phyloP scores from a whole-genome alignment of 2,888 invertebrate genomes.

The Caenorhabditis zanzibari region DNA sequence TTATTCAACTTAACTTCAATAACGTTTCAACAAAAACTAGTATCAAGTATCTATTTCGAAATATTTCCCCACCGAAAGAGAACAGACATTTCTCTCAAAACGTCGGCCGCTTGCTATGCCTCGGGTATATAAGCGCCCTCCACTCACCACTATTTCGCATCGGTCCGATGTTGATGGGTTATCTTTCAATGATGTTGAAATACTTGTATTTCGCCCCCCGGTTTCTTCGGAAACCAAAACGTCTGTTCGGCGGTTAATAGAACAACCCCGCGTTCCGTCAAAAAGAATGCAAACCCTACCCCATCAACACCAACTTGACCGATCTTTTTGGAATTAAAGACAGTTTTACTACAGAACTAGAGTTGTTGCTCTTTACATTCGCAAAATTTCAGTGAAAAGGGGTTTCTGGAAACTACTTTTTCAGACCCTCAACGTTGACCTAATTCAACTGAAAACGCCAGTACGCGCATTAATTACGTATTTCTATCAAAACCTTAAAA shows the following conservation, averaged over 20 bases:
- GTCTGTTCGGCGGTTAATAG: not conserved
- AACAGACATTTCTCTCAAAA: not conserved
- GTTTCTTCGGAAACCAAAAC: not conserved
- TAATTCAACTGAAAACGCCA: too few relatives aligned
- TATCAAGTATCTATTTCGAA: too few relatives aligned
- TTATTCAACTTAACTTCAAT: too few relatives aligned
- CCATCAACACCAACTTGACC: constrained; percentile 25
- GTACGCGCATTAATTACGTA: too few relatives aligned
- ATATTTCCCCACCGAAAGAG: constrained; percentile 17
- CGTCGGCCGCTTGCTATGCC: constrained; percentile 3
- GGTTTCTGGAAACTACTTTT: too few relatives aligned
- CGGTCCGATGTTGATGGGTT: constrained; percentile 38
- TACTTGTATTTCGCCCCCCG: not conserved
- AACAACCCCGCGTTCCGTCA: not conserved
- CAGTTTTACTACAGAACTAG: too few relatives aligned
- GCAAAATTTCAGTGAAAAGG: too few relatives aligned
- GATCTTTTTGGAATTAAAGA: not conserved
- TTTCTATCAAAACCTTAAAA: too few relatives aligned
- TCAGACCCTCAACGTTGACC: too few relatives aligned
- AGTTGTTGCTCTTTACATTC: too few relatives aligned
- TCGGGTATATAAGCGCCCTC: constrained; percentile 15
- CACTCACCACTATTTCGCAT: not conserved
- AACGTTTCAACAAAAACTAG: too few relatives aligned
- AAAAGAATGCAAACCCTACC: constrained; percentile 10
- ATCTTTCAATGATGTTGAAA: not conserved